A percentile compares a stretch with the other conserved stretches of the same genome.
Conservation (phyloP, 2,113 vertebrate genomes). For the Myiopsitta monachus region DNA sequence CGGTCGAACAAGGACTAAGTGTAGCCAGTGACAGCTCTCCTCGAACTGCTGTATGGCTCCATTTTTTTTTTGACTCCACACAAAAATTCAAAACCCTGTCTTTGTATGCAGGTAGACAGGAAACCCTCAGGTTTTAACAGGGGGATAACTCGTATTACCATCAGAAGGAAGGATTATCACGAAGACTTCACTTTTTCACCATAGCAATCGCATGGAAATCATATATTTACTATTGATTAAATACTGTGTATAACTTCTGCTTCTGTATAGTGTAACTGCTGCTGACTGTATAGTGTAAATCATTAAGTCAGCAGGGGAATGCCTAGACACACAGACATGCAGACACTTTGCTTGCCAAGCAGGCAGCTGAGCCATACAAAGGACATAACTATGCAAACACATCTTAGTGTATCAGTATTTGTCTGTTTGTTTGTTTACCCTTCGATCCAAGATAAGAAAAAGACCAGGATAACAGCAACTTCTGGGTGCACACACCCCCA, state of each 20-base stretch:
- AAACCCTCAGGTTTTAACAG: too few species aligned
- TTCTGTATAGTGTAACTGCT: neutral
- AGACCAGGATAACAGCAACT: accelerated
- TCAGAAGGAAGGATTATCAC: neutral
- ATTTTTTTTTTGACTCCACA: neutral
- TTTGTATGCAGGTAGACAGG: neutral
- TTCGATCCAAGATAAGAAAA: neutral
- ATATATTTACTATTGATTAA: neutral
- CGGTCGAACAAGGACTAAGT: neutral
- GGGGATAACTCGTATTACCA: neutral
- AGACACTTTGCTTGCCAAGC: neutral
- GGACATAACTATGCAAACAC: conserved; percentile 3
- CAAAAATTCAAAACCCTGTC: neutral
- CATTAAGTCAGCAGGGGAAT: conserved; percentile 15
- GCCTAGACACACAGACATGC: neutral
- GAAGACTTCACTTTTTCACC: neutral
- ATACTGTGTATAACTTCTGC: neutral
- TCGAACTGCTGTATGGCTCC: neutral
- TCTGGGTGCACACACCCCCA: neutral
- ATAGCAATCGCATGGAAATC: neutral
- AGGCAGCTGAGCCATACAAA: neutral
- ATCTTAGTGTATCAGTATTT: neutral
- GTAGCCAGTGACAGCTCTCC: neutral
- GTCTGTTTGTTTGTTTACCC: neutral
- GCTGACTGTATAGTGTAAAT: neutral